phyloP scores from a whole-genome alignment of 2,797 vertebrate species.

The Pangasius djambal region DNA sequence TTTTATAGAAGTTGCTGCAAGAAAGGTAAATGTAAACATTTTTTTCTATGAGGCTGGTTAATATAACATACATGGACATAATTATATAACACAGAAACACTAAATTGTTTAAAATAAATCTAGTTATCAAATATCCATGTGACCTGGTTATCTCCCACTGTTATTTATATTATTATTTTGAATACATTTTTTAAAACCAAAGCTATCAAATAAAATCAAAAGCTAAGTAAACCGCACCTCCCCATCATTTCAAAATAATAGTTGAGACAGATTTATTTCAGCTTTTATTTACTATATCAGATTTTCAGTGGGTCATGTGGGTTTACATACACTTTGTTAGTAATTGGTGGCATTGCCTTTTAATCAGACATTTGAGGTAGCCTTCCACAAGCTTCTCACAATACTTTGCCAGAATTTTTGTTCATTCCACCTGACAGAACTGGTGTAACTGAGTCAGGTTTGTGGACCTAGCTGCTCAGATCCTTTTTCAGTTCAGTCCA shows the following conservation, averaged over 20 bases:
- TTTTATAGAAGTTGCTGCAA: neutral
- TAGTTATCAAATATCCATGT: neutral
- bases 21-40: neutral
- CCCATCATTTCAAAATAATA: neutral
- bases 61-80: neutral
- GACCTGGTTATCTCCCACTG: neutral
- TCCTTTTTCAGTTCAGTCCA: neutral
- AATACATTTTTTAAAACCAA: neutral
- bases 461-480: too few species aligned
- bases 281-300: too few species aligned
- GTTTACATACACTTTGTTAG: neutral
- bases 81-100: neutral
- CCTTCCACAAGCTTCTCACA: too few species aligned
- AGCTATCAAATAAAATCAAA: neutral
- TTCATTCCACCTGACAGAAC: too few species aligned
- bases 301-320: too few species aligned
- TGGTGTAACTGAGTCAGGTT: too few species aligned
- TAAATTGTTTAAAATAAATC: neutral
- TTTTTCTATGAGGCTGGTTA: neutral
- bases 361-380: too few species aligned
- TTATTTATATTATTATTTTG: neutral
- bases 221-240: neutral
- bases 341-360: too few species aligned
- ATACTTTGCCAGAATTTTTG: too few species aligned
- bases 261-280: too few species aligned